Conservation (phyloP, 2,797 vertebrate species). For the Tympanoctomys barrerae region DNA sequence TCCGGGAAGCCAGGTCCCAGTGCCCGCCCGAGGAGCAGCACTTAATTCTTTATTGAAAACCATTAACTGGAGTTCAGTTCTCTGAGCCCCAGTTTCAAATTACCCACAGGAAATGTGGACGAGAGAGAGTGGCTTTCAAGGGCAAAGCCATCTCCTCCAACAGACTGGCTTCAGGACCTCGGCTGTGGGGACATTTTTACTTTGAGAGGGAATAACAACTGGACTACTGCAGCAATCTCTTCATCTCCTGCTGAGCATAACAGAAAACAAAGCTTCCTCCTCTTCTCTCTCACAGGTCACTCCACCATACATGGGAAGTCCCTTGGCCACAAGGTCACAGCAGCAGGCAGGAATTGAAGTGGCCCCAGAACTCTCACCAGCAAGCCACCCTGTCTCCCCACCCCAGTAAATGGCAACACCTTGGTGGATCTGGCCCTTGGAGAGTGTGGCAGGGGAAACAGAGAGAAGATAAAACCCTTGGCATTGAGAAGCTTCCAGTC, state of each 20-base stretch:
- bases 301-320: slow-evolving; percentile 13
- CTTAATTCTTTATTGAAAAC: slow-evolving; percentile 86
- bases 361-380: neutral
- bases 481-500: neutral
- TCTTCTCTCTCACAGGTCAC: neutral
- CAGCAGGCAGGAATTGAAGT: neutral
- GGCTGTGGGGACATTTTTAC: slow-evolving; percentile 34
- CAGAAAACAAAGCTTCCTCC: neutral
- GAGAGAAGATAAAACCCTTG: neutral
- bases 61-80: slow-evolving; percentile 84
- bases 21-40: slow-evolving; percentile 78
- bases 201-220: slow-evolving; percentile 26
- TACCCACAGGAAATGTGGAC: slow-evolving; percentile 80
- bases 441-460: neutral
- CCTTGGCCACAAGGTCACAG: neutral
- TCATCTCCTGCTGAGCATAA: neutral
- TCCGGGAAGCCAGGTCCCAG: slow-evolving; percentile 73
- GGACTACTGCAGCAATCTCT: neutral
- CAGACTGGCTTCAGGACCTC: slow-evolving; percentile 59
- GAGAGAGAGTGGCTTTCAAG: slow-evolving; percentile 80
- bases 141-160: slow-evolving; percentile 77
- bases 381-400: neutral
- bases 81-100: slow-evolving; percentile 83
- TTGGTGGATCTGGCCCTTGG: neutral
- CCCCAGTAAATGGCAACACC: too few species aligned